These are phyloP conservation scores for Horisme vitalbata DNA, from an alignment of 2,888 invertebrate species.

Conservation along the genomic window DNA sequence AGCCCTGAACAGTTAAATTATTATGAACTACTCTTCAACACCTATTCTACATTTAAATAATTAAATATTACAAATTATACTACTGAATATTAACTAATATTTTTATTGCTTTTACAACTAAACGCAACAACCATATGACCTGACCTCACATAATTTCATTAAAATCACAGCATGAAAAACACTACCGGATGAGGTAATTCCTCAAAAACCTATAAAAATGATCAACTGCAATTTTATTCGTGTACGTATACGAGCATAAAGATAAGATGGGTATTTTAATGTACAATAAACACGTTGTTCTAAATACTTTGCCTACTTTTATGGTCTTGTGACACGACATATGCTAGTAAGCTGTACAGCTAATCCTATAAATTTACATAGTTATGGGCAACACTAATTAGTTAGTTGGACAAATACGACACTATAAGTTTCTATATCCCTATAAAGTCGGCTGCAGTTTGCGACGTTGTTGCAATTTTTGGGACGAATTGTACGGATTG, in stretches of 20 bases:
- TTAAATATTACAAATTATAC: too few species aligned
- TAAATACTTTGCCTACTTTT: conserved; percentile 57
- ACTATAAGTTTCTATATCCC: too few species aligned
- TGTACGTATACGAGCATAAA: conserved; percentile 47
- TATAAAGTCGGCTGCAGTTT: too few species aligned
- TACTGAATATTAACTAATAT: too few species aligned
- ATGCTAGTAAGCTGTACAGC: conserved; percentile 58
- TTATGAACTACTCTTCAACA: too few species aligned
- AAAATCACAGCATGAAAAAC: conserved; percentile 26
- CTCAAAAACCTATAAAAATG: conserved; percentile 43
- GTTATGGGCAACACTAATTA: too few species aligned
- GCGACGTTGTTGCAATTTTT: too few species aligned
- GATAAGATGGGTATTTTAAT: conserved; percentile 58
- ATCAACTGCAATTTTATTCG: conserved; percentile 56
- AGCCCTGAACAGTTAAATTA: too few species aligned
- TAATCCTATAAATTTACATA: conserved; percentile 35
- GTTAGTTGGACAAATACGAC: too few species aligned
- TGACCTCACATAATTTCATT: conserved; percentile 28
- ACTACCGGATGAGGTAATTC: conserved; percentile 25
- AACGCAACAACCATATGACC: conserved; percentile 11
- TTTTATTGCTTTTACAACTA: background rate
- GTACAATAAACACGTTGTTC: conserved; percentile 74
- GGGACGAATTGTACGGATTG: too few species aligned
- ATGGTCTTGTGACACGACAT: conserved; percentile 73
- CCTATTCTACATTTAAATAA: too few species aligned